Conservation (phyloP, 2,113 vertebrate species). For the Psammodynastes pulverulentus region DNA sequence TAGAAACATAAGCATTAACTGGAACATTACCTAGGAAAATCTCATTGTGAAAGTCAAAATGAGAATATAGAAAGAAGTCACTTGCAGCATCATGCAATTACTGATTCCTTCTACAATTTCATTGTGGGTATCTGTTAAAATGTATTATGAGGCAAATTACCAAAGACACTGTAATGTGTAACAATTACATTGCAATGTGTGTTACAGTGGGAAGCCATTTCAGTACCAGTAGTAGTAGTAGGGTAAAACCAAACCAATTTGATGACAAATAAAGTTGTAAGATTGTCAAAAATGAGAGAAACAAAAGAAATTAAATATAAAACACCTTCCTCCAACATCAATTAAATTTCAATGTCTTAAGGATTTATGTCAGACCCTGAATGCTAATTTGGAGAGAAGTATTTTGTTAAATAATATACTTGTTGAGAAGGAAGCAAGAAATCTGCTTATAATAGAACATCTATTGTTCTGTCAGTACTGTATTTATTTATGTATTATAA, state of each 20-base stretch:
- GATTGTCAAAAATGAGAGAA: conserved; percentile 23
- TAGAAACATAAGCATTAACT: conserved; percentile 23
- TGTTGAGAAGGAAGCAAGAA: background rate
- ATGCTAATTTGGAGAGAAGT: accelerated
- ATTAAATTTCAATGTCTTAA: conserved; percentile 5
- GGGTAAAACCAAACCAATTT: background rate
- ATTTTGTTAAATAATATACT: conserved; percentile 19
- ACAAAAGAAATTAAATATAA: conserved; percentile 20
- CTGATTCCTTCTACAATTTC: conserved; percentile 22
- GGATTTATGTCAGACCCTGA: background rate
- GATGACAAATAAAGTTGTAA: background rate
- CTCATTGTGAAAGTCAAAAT: conserved; percentile 6
- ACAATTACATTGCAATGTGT: background rate
- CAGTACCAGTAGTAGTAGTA: conserved; percentile 11
- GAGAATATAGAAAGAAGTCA: background rate
- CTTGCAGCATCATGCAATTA: conserved; percentile 15
- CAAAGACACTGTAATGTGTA: conserved; percentile 9
- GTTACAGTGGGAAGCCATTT: background rate
- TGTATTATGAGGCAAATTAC: conserved; percentile 29
- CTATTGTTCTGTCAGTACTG: background rate
- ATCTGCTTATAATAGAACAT: background rate
- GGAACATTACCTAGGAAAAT: conserved; percentile 28
- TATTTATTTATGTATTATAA: conserved; percentile 21
- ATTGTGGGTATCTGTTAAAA: conserved; percentile 20
- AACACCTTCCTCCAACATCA: background rate